These are phyloP conservation scores for Drosophila melanogaster DNA, from an alignment of 1,140 invertebrate species.

Conservation along the genomic window Release_6_plus_ISO1_MT NT_033779.5:15922001-15922500, in stretches of 20 bases:
- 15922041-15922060: slow-evolving; percentile 70
- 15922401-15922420: slow-evolving; percentile 65
- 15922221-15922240: slow-evolving; percentile 19
- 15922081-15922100: slow-evolving; percentile 8
- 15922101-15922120: slow-evolving; percentile 62
- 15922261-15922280: slow-evolving; percentile 46
- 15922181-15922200: background rate
- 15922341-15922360: slow-evolving; percentile 34
- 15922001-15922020: slow-evolving; percentile 11
- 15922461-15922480: slow-evolving; percentile 35
- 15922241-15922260: slow-evolving; percentile 78
- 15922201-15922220: slow-evolving; percentile 48
- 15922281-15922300: slow-evolving; percentile 4
- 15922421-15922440: slow-evolving; percentile 62
- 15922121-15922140: slow-evolving; percentile 69
- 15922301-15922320: slow-evolving; percentile 5
- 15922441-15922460: slow-evolving; percentile 11
- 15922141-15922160: slow-evolving; percentile 67
- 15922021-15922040: slow-evolving; percentile 46
- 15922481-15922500: slow-evolving; percentile 41
- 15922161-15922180: slow-evolving; percentile 31
- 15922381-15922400: slow-evolving; percentile 60
- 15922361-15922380: slow-evolving; percentile 29
- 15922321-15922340: slow-evolving; percentile 59
- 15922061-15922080: slow-evolving; percentile 47